Evolutionary conservation across 2,888 invertebrate species (phyloP).

Genomic region (Cerceris rybyensis): DNA sequence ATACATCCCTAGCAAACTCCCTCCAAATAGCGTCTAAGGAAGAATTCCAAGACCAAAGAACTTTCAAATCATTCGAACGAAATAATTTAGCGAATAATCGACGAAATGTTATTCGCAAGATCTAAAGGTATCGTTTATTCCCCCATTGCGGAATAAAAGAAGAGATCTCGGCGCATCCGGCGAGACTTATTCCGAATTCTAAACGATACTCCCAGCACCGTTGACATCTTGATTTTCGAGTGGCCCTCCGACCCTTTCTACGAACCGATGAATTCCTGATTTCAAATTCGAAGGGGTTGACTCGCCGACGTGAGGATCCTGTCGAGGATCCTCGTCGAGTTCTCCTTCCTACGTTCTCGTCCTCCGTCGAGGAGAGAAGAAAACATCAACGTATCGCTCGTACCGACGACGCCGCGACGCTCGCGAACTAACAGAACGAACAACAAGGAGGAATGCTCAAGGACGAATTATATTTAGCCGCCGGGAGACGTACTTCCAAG

Average conservation of each 20-base stretch:
- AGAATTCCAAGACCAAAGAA: too few species aligned
- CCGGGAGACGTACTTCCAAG: slow-evolving; percentile 43
- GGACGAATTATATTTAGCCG: slow-evolving; percentile 66
- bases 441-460: slow-evolving; percentile 43
- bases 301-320: slow-evolving; percentile 65
- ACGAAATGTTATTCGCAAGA: background rate
- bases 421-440: slow-evolving; percentile 19
- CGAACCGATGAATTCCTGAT: slow-evolving; percentile 69
- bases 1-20: too few species aligned
- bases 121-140: background rate
- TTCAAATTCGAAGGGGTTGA: slow-evolving; percentile 69
- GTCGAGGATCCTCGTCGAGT: slow-evolving; percentile 37
- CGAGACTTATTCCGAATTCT: slow-evolving; percentile 69
- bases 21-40: too few species aligned
- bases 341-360: slow-evolving; percentile 17
- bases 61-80: too few species aligned
- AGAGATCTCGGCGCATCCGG: slow-evolving; percentile 59
- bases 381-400: slow-evolving; percentile 11
- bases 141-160: background rate
- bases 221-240: slow-evolving; percentile 68
- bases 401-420: slow-evolving; percentile 1
- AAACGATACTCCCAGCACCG: slow-evolving; percentile 52
- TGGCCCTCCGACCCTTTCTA: slow-evolving; percentile 67
- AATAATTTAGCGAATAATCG: background rate
- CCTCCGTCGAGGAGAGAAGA: background rate